phyloP scores from a whole-genome alignment of 2,888 invertebrate genomes.

The Choreutis nemorana region DNA sequence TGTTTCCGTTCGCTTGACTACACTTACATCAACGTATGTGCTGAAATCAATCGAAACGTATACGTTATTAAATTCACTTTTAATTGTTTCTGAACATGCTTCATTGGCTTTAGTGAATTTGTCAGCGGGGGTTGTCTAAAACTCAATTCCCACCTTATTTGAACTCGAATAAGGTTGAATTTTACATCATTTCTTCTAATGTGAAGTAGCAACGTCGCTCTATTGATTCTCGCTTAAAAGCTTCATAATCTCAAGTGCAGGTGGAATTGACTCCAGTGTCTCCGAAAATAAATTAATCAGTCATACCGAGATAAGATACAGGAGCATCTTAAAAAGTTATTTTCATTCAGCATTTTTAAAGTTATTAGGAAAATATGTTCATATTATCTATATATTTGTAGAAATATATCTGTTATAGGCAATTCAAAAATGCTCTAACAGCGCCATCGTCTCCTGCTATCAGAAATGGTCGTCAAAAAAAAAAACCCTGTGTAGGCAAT shows the following conservation, averaged over 20 bases:
- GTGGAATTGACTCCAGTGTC: conserved; percentile 58
- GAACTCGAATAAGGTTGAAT: conserved; percentile 14
- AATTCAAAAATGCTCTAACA: too few species aligned
- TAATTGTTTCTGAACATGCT: conserved; percentile 12
- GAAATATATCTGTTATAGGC: too few species aligned
- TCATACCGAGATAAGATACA: conserved; percentile 51
- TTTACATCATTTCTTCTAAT: conserved; percentile 12
- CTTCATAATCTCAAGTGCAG: conserved; percentile 55
- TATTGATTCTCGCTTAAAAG: conserved; percentile 53
- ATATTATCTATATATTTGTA: too few species aligned
- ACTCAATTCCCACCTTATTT: conserved; percentile 13
- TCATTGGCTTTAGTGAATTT: conserved; percentile 33
- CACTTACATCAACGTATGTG: conserved; percentile 13
- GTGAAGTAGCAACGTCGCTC: conserved; percentile 47
- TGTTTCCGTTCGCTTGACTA: conserved; percentile 10
- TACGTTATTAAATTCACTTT: conserved; percentile 20
- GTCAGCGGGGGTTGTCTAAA: conserved; percentile 27
- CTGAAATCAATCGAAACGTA: conserved; percentile 18
- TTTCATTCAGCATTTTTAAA: too few species aligned
- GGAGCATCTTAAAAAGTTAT: too few species aligned
- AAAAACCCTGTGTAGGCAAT: too few species aligned
- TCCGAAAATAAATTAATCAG: conserved; percentile 61
- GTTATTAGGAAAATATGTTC: too few species aligned
- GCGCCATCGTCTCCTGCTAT: too few species aligned
- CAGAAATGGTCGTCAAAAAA: too few species aligned